These are phyloP conservation scores for Rambutsinella grinnellia DNA, from an alignment of 2,888 invertebrate species.

Conservation along the genomic window DNA sequence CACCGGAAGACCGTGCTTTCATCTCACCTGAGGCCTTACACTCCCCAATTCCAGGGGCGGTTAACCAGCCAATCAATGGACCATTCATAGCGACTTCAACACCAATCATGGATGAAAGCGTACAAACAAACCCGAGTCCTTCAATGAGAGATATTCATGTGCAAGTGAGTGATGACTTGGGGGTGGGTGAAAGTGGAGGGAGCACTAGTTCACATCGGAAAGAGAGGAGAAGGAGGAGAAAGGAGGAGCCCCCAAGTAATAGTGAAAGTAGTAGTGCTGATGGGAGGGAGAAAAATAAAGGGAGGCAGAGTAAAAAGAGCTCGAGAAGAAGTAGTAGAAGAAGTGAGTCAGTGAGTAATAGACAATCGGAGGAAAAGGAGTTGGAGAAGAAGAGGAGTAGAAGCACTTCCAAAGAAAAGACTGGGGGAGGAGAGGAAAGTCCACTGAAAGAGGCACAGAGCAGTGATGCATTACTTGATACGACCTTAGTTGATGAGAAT, in stretches of 20 bases:
- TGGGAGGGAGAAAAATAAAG: constrained; percentile 4
- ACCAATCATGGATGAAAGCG: constrained; percentile 57
- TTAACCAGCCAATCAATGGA: neutral
- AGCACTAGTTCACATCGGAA: constrained; percentile 37
- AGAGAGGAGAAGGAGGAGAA: constrained; percentile 53
- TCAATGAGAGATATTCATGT: constrained; percentile 57
- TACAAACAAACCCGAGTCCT: constrained; percentile 58
- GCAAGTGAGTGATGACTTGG: constrained; percentile 53
- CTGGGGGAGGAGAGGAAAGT: constrained; percentile 30
- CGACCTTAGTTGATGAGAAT: constrained; percentile 53
- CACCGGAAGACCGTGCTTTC: constrained; percentile 57
- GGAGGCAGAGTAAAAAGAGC: constrained; percentile 44
- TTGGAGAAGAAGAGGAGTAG: constrained; percentile 54
- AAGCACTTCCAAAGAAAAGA: constrained; percentile 74
- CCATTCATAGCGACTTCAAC: constrained; percentile 55
- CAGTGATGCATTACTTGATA: constrained; percentile 52
- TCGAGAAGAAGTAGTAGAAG: constrained; percentile 41
- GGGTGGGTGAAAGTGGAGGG: constrained; percentile 29
- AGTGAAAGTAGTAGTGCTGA: constrained; percentile 37
- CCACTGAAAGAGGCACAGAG: constrained; percentile 38
- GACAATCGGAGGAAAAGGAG: constrained; percentile 58
- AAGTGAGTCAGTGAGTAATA: constrained; percentile 36
- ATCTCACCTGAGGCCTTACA: constrained; percentile 59
- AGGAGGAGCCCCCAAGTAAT: constrained; percentile 27
- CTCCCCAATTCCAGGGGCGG: constrained; percentile 27